Conservation (phyloP, 2,888 invertebrate species). For the Netelia inedita region DNA sequence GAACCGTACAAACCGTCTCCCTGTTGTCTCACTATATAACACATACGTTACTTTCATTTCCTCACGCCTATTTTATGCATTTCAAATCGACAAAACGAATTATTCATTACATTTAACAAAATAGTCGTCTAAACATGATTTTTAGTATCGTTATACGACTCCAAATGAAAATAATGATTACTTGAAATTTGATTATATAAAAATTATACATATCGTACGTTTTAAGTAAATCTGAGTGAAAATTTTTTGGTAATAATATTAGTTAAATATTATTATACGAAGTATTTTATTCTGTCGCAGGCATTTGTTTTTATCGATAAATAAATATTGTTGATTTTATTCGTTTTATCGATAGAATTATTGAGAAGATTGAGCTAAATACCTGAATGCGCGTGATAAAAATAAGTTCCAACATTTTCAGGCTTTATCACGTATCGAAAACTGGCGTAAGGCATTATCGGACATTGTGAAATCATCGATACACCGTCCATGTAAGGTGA, state of each 20-base stretch:
- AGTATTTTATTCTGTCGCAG: too few relatives aligned
- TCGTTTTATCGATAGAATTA: too few relatives aligned
- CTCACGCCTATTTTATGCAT: constrained; percentile 67
- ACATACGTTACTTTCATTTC: constrained; percentile 41
- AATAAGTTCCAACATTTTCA: constrained; percentile 74
- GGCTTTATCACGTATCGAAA: constrained; percentile 79
- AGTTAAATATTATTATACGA: too few relatives aligned
- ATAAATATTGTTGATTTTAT: too few relatives aligned
- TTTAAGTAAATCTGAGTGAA: too few relatives aligned
- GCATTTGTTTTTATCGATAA: too few relatives aligned
- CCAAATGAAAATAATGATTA: background rate
- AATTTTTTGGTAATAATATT: too few relatives aligned
- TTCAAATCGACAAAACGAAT: constrained; percentile 18
- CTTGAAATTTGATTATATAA: too few relatives aligned
- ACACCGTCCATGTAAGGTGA: constrained; percentile 84
- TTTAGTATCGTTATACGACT: background rate
- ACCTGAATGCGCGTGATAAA: constrained; percentile 85
- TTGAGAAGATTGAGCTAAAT: constrained; percentile 52
- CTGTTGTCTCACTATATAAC: constrained; percentile 86
- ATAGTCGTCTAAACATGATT: background rate
- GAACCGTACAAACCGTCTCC: constrained; percentile 88
- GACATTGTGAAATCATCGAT: constrained; percentile 84
- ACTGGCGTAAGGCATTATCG: constrained; percentile 80
- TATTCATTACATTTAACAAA: background rate
- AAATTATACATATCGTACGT: too few relatives aligned